A percentile compares a stretch with the other conserved stretches of the same genome.
These are phyloP conservation scores for Condylostylus longicornis DNA, from an alignment of 1,140 invertebrate genomes.

Conservation along the genomic window DNA sequence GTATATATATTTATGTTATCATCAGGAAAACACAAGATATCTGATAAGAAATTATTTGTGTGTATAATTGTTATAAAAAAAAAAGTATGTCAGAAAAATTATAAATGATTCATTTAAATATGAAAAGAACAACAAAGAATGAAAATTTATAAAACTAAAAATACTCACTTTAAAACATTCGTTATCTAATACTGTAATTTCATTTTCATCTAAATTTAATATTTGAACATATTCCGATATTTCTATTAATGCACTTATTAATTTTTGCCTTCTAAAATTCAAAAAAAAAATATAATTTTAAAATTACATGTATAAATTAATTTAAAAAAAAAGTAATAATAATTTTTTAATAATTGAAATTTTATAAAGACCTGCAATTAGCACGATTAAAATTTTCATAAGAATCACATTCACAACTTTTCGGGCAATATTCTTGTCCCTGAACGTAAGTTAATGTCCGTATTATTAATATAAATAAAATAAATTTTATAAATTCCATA, in stretches of 20 bases:
- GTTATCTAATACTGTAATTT: conserved; percentile 26
- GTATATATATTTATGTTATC: too few species aligned
- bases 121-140: not conserved
- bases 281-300: conserved; percentile 2
- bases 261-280: conserved; percentile 17
- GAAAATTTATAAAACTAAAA: too few species aligned
- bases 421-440: conserved; percentile 20
- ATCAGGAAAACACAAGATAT: too few species aligned
- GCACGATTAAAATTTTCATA: conserved; percentile 21
- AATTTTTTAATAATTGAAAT: not conserved
- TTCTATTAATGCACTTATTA: conserved; percentile 26
- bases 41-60: not conserved
- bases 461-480: too few species aligned
- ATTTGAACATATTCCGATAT: conserved; percentile 23
- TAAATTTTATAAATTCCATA: too few species aligned
- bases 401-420: conserved; percentile 22
- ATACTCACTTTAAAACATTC: conserved; percentile 22
- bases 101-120: not conserved
- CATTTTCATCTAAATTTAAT: conserved; percentile 27
- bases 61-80: not conserved
- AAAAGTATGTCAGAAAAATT: not conserved
- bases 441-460: too few species aligned
- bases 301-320: not conserved
- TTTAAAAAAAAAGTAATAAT: not conserved
- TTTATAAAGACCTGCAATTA: conserved; percentile 25